Evolutionary conservation across 2,113 vertebrate genomes (phyloP), one percentile per base, ranked within the genome.

Genomic region (Fulica atra): DNA sequence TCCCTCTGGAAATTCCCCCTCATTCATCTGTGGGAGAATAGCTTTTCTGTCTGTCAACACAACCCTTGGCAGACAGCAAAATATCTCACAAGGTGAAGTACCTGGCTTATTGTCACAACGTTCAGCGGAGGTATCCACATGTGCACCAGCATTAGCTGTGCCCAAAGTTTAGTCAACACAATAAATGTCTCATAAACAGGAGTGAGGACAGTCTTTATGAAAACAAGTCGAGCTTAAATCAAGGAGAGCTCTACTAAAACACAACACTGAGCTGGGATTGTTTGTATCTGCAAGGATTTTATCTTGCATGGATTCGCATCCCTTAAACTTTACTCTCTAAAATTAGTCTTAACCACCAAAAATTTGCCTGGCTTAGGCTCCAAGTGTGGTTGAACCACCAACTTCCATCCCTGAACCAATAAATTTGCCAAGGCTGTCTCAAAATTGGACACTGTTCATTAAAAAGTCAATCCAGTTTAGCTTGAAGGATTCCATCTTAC

Each of bases 401-500:
- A 16, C 74, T 95, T 94, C 96, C 85, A 96, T 63, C 79, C 73
- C 50, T 3, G 60, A 91, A 50, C 65, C 0, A 20, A 95, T 54
- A 92, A 84, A 93, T 90, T 91, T 66, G 81, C 79, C 86, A 95
- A 96, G 80, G 31, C 59, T 81, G 44, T 82, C 91, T 92, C 16
- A 11, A 89, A 94, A 89, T 92, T 95, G 92, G 92, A 93, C 57
- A 16, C 38, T 2, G 13, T 77, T 95, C 92, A 86, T 93, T 72
- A 81, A 93, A 93, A 93, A 96, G 95, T 94, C 93, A 95, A 59
- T 36, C 80, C 86, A 33, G 69, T 89, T 96, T 91, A 93, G 61
- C 61, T 93, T 95, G 95, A 96, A 83, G 74, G 38, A 33, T 95
- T 96, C 89, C 84, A 89, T 95, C 65, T 87, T 53, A 33, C 44